These are phyloP conservation scores for Microctenopoma steveboyesi DNA, from an alignment of 2,797 vertebrate genomes.

Conservation along the genomic window DNA sequence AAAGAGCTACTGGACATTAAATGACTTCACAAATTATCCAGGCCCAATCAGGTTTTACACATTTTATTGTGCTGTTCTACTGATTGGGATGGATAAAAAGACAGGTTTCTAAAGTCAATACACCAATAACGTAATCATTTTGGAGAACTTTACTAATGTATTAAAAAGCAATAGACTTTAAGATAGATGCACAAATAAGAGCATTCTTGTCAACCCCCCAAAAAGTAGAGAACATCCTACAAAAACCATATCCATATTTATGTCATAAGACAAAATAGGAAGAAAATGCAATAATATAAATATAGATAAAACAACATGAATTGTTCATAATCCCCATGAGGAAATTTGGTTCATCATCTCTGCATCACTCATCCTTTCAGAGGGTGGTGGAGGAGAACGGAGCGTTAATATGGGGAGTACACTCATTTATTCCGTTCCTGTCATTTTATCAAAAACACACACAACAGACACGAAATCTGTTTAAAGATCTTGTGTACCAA, in stretches of 20 bases:
- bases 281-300: conserved; percentile 37
- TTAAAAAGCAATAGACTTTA: too few relatives aligned
- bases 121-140: too few relatives aligned
- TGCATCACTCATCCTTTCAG: conserved; percentile 44
- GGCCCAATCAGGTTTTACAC: too few relatives aligned
- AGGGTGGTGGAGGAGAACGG: conserved; percentile 30
- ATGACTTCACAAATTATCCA: too few relatives aligned
- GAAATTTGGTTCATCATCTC: conserved; percentile 48
- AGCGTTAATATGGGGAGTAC: conserved; percentile 30
- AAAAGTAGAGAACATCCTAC: conserved; percentile 17
- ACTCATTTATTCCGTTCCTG: conserved; percentile 18
- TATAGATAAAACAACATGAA: conserved; percentile 51
- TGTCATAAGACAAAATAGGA: conserved; percentile 24
- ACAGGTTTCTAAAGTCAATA: too few relatives aligned
- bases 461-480: not conserved
- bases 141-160: too few relatives aligned
- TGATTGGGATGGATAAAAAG: too few relatives aligned
- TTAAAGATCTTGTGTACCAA: conserved; percentile 1
- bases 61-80: too few relatives aligned
- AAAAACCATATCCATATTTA: conserved; percentile 38
- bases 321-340: conserved; percentile 45
- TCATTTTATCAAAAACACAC: conserved; percentile 12
- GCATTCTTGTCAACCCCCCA: not conserved
- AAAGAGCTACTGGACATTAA: too few relatives aligned
- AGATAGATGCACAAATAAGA: too few relatives aligned